These are phyloP conservation scores for Neoniphon sammara DNA, from an alignment of 2,797 vertebrate genomes.

Conservation along the genomic window DNA sequence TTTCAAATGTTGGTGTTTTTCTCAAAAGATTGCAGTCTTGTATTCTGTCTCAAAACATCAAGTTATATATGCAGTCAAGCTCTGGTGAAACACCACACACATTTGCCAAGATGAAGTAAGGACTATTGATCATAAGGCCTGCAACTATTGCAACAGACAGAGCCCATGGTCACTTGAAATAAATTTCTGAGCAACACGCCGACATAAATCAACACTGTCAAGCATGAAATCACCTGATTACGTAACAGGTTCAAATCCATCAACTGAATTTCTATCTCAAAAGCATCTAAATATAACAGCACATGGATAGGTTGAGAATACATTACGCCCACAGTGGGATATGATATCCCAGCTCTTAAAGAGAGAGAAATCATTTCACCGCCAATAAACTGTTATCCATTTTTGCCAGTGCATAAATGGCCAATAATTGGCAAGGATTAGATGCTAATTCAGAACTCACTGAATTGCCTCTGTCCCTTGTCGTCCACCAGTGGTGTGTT, in stretches of 20 bases:
- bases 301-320: conserved; percentile 28
- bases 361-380: conserved; percentile 40
- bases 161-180: not conserved
- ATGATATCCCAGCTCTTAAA: conserved; percentile 48
- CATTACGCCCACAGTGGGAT: conserved; percentile 59
- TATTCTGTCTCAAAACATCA: not conserved
- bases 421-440: conserved; percentile 37
- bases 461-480: conserved; percentile 86
- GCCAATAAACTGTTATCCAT: conserved; percentile 41
- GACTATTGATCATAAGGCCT: conserved; percentile 1
- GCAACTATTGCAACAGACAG: conserved; percentile 16
- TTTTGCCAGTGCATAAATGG: conserved; percentile 26
- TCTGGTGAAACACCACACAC: conserved; percentile 16
- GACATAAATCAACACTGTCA: conserved; percentile 34
- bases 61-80: not conserved
- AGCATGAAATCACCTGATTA: conserved; percentile 39
- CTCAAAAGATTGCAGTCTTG: conserved; percentile 7
- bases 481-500: conserved; percentile 82
- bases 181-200: not conserved
- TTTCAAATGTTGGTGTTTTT: not conserved
- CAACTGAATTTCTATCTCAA: conserved; percentile 38
- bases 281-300: conserved; percentile 63
- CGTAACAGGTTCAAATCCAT: conserved; percentile 46
- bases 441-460: conserved; percentile 71
- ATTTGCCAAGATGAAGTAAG: not conserved